phyloP scores from a whole-genome alignment of 2,797 vertebrate genomes.

The Pseudocheirus occidentalis region DNA sequence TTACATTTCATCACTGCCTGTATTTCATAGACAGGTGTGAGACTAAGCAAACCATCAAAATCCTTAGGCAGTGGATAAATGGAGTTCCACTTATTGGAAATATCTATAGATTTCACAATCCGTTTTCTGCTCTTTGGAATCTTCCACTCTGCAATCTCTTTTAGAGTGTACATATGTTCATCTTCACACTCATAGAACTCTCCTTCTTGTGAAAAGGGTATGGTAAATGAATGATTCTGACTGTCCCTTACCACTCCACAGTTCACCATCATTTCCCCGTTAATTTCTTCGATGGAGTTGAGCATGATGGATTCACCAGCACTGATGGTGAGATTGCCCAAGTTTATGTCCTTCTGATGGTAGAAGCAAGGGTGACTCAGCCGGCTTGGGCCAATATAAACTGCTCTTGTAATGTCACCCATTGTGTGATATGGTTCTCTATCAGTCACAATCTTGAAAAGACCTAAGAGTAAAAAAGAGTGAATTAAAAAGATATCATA shows the following conservation, averaged over 20 bases:
- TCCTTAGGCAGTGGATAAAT: constrained; percentile 82
- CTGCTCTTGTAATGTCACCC: constrained; percentile 85
- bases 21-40: constrained; percentile 89
- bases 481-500: constrained; percentile 59
- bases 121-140: constrained; percentile 86
- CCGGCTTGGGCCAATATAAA: constrained; percentile 84
- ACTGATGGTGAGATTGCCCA: constrained; percentile 81
- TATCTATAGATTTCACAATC: constrained; percentile 83
- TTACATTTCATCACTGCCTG: constrained; percentile 90
- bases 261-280: constrained; percentile 76
- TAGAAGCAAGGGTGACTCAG: constrained; percentile 86
- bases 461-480: constrained; percentile 83
- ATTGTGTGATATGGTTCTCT: constrained; percentile 85
- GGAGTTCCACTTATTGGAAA: constrained; percentile 75
- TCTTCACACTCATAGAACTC: constrained; percentile 89
- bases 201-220: constrained; percentile 86
- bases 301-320: constrained; percentile 84
- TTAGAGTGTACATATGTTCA: constrained; percentile 88
- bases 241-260: constrained; percentile 83
- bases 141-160: constrained; percentile 90
- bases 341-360: constrained; percentile 79
- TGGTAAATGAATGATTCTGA: constrained; percentile 78
- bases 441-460: constrained; percentile 88
- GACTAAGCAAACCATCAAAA: constrained; percentile 83
- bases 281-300: constrained; percentile 80